A percentile compares a stretch with the other conserved stretches of the same genome.
These are phyloP conservation scores for Antennarius maculatus DNA, from an alignment of 2,797 vertebrate genomes.

Conservation along the genomic window DNA sequence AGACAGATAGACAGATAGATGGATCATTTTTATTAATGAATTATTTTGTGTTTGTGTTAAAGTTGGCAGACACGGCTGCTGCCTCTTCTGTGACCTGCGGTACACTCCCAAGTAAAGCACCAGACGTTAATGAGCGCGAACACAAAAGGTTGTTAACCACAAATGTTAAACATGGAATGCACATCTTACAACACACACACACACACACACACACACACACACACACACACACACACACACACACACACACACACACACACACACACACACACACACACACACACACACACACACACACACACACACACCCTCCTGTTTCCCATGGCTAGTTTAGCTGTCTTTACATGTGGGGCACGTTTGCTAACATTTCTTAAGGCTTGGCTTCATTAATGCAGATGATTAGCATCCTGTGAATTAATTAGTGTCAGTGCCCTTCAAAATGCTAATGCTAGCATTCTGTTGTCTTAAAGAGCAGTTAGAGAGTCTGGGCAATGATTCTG, in stretches of 20 bases:
- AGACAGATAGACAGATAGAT: no score
- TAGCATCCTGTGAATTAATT: constrained; percentile 84
- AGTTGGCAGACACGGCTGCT: constrained; percentile 42
- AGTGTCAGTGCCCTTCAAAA: constrained; percentile 85
- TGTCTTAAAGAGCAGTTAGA: constrained; percentile 70
- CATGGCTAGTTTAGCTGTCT: constrained; percentile 74
- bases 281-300: constrained; percentile 42
- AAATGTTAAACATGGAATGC: constrained; percentile 56
- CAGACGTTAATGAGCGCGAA: constrained; percentile 71
- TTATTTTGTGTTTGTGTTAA: constrained; percentile 43
- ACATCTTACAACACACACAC: constrained; percentile 45
- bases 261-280: constrained; percentile 32
- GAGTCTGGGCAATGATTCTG: constrained; percentile 71
- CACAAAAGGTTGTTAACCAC: constrained; percentile 52
- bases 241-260: constrained; percentile 43
- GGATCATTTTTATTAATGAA: constrained; percentile 42
- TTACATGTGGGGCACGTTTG: constrained; percentile 82
- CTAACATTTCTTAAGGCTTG: constrained; percentile 83
- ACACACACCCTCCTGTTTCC: constrained; percentile 59
- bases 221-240: constrained; percentile 28
- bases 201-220: constrained; percentile 31
- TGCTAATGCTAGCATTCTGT: constrained; percentile 82
- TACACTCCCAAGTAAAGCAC: constrained; percentile 59
- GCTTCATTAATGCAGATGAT: constrained; percentile 84
- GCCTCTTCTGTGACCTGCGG: constrained; percentile 56